Conservation (phyloP, 2,888 invertebrate species). For the Drosophila atripex region DNA sequence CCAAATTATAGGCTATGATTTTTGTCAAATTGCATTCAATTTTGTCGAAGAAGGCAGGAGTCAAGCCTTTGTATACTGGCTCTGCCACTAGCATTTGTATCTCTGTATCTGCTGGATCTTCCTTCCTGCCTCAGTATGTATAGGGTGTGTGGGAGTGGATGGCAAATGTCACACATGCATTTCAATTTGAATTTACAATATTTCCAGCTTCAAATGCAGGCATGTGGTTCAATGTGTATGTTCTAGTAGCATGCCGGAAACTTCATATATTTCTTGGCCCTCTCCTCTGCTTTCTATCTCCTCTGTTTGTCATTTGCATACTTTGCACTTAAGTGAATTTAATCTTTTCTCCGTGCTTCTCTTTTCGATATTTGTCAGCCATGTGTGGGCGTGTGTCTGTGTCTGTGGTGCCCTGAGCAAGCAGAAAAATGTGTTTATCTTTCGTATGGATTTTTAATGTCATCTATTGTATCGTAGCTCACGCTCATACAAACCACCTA, state of each 20-base stretch:
- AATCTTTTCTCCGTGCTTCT: slow-evolving; percentile 43
- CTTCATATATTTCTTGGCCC: slow-evolving; percentile 24
- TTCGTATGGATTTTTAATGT: slow-evolving; percentile 48
- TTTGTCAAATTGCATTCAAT: slow-evolving; percentile 52
- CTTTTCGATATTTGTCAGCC: slow-evolving; percentile 20
- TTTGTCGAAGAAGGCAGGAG: slow-evolving; percentile 24
- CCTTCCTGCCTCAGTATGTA: not conserved
- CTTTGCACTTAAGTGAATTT: slow-evolving; percentile 63
- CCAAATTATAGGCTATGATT: slow-evolving; percentile 47
- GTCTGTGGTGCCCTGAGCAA: slow-evolving; percentile 31
- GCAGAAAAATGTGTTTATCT: slow-evolving; percentile 52
- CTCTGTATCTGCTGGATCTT: slow-evolving; percentile 32
- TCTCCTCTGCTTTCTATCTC: not conserved
- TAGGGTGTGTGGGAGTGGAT: slow-evolving; percentile 23
- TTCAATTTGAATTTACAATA: slow-evolving; percentile 63
- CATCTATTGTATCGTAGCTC: slow-evolving; percentile 38
- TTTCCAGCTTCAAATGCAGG: slow-evolving; percentile 39
- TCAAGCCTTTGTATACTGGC: slow-evolving; percentile 27
- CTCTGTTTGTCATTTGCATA: slow-evolving; percentile 60
- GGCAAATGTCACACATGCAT: slow-evolving; percentile 51
- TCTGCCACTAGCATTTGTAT: slow-evolving; percentile 43
- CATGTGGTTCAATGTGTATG: slow-evolving; percentile 20
- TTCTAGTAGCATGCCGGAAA: slow-evolving; percentile 29
- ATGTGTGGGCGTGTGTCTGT: slow-evolving; percentile 6
- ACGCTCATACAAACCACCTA: not conserved